A percentile compares a stretch with the other conserved stretches of the same genome.
phyloP scores from a whole-genome alignment of 2,113 vertebrate genomes.

The Boulengeromyrus knoepffleri region DNA sequence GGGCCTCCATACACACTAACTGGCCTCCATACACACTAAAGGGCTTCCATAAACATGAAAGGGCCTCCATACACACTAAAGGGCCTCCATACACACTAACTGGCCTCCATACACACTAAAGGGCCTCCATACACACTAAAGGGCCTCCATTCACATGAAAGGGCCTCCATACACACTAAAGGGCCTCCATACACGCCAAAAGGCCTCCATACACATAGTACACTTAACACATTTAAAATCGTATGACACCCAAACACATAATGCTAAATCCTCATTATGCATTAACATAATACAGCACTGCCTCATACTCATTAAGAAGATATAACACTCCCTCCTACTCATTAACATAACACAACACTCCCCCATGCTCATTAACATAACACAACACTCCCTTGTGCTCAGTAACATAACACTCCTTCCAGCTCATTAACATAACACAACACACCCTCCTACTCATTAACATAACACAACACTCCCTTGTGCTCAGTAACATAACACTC shows the following conservation, averaged over 20 bases:
- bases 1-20: too few relatives aligned
- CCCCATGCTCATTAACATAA: neutral
- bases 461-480: neutral
- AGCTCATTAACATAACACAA: too few relatives aligned
- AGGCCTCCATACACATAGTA: neutral
- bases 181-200: neutral
- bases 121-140: too few relatives aligned
- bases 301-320: neutral
- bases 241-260: too few relatives aligned
- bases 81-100: too few relatives aligned
- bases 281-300: neutral
- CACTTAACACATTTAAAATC: too few relatives aligned
- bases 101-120: too few relatives aligned
- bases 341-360: too few relatives aligned
- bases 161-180: neutral
- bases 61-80: too few relatives aligned
- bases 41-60: too few relatives aligned
- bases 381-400: neutral
- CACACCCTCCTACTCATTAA: neutral
- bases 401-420: neutral
- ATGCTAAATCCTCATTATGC: neutral
- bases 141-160: neutral
- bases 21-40: too few relatives aligned
- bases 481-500: neutral
- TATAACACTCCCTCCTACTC: neutral